Evolutionary conservation across 2,113 vertebrate species (phyloP), one percentile per base, ranked within the genome.

Genomic region (Lophius piscatorius): DNA sequence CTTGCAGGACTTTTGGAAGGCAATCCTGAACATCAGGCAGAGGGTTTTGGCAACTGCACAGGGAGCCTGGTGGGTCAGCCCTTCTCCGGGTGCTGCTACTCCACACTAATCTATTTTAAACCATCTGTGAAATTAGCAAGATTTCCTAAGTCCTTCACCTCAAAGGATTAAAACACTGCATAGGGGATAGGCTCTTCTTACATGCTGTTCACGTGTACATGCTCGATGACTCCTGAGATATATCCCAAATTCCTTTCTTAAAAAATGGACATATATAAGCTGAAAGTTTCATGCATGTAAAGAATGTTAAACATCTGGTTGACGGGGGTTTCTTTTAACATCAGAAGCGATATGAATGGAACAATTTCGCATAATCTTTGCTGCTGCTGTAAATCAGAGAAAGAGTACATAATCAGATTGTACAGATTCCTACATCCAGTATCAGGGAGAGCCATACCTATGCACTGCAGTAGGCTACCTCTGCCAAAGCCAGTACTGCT

Each of bases 81-180:
- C 88, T 89, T 91, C 92, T 91, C 89, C 50, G 89, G 86, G 91
- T 90, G 89, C 90, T 84, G 89, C 87, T 92, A 69, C 89, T 90
- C 90, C 84, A 75, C 89, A 89, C 92, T 93, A 93, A 93, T 93
- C 92, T 92, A 91, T 93, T 93, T 93, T 92, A 93, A 92, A 92
- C 92, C 92, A 93, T 93, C 92, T 93, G 92, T 92, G 91, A 92
- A 93, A 93, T 91, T 91, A 93, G 91, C 92, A 91, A 92, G 91
- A 92, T 90, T 92, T 88, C 89, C 89, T 89, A 90, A 92, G 88
- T 92, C 92, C 92, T 92, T 93, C 90, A 92, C 92, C 92, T 92
- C 92, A 69, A 91, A 90, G 90, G 92, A 92, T 93, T 91, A 92
- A 92, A 90, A 86, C 87, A 90, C 86, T 68, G 80, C 86, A 84